Evolutionary conservation across 2,888 invertebrate genomes (phyloP).

Genomic region (Geophilus truncorum): DNA sequence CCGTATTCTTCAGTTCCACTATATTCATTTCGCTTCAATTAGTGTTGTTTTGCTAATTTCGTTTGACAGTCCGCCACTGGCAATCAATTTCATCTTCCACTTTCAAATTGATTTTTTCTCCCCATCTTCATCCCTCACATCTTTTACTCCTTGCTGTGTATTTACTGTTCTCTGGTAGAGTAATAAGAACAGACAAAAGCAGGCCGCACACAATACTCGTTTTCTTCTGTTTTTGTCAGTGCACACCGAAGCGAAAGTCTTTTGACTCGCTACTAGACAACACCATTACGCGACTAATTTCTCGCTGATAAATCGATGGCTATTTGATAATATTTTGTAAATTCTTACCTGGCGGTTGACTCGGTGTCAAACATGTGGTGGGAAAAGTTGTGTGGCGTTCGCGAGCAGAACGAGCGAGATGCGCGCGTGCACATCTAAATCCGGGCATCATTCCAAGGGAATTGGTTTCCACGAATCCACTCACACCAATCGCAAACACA

Average conservation of each 20-base stretch:
- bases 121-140: too few species aligned
- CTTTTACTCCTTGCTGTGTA: too few species aligned
- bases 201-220: not conserved
- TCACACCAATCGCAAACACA: not conserved
- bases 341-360: not conserved
- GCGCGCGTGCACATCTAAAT: conserved; percentile 1
- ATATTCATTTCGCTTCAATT: not conserved
- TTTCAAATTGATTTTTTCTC: not conserved
- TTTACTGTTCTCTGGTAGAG: not conserved
- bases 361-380: not conserved
- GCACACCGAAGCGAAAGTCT: too few species aligned
- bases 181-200: not conserved
- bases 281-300: not conserved
- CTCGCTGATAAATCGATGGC: not conserved
- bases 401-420: not conserved
- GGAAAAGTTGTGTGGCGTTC: not conserved
- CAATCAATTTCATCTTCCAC: not conserved
- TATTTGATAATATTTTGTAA: not conserved
- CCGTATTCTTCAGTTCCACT: not conserved
- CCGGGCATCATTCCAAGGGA: not conserved
- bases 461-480: not conserved
- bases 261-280: not conserved
- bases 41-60: not conserved
- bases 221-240: not conserved
- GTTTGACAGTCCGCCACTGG: not conserved